A percentile compares a stretch with the other conserved stretches of the same genome.
These are phyloP conservation scores for Drosophila lacicola DNA, from an alignment of 2,888 invertebrate species.

Conservation along the genomic window DNA sequence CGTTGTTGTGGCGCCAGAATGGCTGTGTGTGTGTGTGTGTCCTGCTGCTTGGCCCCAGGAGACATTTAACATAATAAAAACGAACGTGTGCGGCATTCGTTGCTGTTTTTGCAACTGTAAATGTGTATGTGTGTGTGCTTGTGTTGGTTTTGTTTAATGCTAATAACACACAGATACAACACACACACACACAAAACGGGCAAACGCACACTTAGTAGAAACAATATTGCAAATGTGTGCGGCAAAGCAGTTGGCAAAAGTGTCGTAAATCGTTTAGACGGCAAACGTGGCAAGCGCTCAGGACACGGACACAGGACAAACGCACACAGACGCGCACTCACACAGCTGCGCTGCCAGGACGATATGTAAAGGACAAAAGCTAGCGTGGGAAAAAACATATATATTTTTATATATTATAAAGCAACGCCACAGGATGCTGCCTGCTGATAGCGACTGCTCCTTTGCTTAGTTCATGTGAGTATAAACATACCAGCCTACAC, in stretches of 20 bases:
- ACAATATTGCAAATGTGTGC: slow-evolving; percentile 76
- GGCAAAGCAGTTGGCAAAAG: slow-evolving; percentile 78
- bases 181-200: slow-evolving; percentile 19
- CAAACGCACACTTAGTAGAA: slow-evolving; percentile 50
- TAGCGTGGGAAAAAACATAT: slow-evolving; percentile 72
- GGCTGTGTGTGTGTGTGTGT: slow-evolving; percentile 28
- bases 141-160: slow-evolving; percentile 66
- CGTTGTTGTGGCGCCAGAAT: slow-evolving; percentile 29
- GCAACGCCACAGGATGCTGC: slow-evolving; percentile 49
- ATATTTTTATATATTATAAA: slow-evolving; percentile 14
- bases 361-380: slow-evolving; percentile 72
- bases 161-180: slow-evolving; percentile 64
- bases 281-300: slow-evolving; percentile 67
- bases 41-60: slow-evolving; percentile 68
- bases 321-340: slow-evolving; percentile 16
- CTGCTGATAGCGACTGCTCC: slow-evolving; percentile 46
- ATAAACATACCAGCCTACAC: slow-evolving; percentile 31
- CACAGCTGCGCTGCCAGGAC: slow-evolving; percentile 35
- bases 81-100: slow-evolving; percentile 77
- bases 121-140: slow-evolving; percentile 9
- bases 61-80: slow-evolving; percentile 81
- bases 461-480: slow-evolving; percentile 55
- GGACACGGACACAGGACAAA: slow-evolving; percentile 40
- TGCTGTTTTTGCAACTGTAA: slow-evolving; percentile 55
- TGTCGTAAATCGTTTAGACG: slow-evolving; percentile 81